phyloP scores from a whole-genome alignment of 2,888 invertebrate genomes.

The Yponomeuta sedellus region DNA sequence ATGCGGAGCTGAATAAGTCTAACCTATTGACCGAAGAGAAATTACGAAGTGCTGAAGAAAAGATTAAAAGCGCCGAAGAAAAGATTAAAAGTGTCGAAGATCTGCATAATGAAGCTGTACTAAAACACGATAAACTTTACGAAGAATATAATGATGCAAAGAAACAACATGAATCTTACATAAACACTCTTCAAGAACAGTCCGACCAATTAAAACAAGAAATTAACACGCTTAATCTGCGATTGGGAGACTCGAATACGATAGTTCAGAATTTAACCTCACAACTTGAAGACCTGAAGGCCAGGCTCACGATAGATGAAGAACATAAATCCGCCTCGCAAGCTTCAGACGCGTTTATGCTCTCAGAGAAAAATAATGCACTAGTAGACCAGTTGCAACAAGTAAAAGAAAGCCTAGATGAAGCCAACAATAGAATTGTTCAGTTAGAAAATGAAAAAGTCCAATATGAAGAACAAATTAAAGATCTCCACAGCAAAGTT shows the following conservation, averaged over 20 bases:
- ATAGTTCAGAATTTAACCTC: background rate
- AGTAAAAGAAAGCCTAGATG: constrained; percentile 44
- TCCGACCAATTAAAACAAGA: constrained; percentile 34
- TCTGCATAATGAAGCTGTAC: background rate
- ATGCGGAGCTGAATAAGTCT: background rate
- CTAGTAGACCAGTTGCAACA: constrained; percentile 46
- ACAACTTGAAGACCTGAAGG: background rate
- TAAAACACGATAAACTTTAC: background rate
- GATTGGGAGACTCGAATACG: constrained; percentile 31
- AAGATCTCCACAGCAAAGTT: constrained; percentile 48
- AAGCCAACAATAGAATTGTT: constrained; percentile 45
- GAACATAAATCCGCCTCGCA: constrained; percentile 25
- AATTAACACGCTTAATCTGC: constrained; percentile 29
- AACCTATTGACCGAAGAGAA: constrained; percentile 2
- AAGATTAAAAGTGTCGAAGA: background rate
- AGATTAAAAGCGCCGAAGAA: background rate
- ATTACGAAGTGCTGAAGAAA: background rate
- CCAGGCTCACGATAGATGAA: constrained; percentile 19
- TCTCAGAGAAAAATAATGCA: constrained; percentile 18
- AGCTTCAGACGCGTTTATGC: constrained; percentile 2
- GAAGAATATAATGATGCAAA: background rate
- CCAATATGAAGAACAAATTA: constrained; percentile 37
- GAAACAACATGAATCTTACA: background rate
- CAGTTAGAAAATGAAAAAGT: background rate
- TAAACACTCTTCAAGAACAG: background rate